phyloP scores from a whole-genome alignment of 2,888 invertebrate genomes.

The Ryuthela nishihirai region DNA sequence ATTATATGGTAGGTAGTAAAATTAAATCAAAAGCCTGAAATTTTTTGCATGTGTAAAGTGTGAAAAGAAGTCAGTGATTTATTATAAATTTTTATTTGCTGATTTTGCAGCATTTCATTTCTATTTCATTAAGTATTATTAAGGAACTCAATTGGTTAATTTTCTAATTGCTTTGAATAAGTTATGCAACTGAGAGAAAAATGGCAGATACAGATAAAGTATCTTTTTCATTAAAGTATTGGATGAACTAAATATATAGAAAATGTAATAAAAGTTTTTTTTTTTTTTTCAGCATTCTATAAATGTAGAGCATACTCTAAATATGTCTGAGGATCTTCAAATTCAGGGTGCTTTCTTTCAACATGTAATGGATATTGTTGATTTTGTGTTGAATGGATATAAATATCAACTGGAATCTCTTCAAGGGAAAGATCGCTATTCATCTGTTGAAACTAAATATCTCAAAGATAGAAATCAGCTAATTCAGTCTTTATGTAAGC shows the following conservation, averaged over 20 bases:
- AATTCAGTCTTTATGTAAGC: constrained; percentile 50
- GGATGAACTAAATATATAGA: constrained; percentile 50
- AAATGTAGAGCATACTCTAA: constrained; percentile 48
- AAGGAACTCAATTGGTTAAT: too few species aligned
- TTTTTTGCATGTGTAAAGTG: too few species aligned
- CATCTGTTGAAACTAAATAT: constrained; percentile 43
- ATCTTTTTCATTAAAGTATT: constrained; percentile 30
- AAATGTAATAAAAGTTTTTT: neutral
- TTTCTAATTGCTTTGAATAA: too few species aligned
- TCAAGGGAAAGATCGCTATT: constrained; percentile 10
- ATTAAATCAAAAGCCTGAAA: too few species aligned
- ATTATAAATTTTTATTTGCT: too few species aligned
- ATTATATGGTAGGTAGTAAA: too few species aligned
- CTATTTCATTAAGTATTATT: too few species aligned
- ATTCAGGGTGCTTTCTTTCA: constrained; percentile 62
- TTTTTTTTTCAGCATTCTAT: constrained; percentile 45
- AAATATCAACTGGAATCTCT: constrained; percentile 62
- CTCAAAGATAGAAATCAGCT: constrained; percentile 47
- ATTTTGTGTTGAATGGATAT: constrained; percentile 68
- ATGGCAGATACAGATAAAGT: too few species aligned
- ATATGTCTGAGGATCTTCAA: constrained; percentile 57
- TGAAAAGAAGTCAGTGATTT: too few species aligned
- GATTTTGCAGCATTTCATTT: too few species aligned
- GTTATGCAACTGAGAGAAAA: too few species aligned
- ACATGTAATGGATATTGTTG: constrained; percentile 66